Conservation (phyloP, 2,888 invertebrate species). For the Parnassius mnemosyne region DNA sequence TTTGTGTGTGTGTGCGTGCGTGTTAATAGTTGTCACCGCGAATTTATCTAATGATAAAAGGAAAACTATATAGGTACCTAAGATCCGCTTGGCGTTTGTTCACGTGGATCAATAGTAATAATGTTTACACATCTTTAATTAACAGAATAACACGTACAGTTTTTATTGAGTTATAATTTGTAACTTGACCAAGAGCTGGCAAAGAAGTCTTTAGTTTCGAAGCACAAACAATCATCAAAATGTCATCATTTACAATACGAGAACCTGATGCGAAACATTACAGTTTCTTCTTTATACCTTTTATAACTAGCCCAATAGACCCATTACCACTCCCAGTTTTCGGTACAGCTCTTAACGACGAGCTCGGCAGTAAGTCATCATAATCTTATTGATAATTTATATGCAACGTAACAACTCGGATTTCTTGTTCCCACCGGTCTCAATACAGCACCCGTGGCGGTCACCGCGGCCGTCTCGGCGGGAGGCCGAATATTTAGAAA, state of each 20-base stretch:
- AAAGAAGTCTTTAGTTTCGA: too few species aligned
- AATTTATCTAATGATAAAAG: too few species aligned
- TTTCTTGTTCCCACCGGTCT: slow-evolving; percentile 22
- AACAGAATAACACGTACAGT: too few species aligned
- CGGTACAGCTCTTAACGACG: slow-evolving; percentile 17
- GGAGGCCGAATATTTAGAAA: slow-evolving; percentile 20
- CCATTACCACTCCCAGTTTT: slow-evolving; percentile 1
- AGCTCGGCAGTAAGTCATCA: slow-evolving; percentile 19
- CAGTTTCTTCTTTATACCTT: not conserved
- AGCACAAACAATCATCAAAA: too few species aligned
- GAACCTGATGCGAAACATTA: not conserved
- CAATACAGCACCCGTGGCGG: slow-evolving; percentile 15
- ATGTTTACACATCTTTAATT: too few species aligned
- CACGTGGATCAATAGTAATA: too few species aligned
- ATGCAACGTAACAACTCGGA: slow-evolving; percentile 9
- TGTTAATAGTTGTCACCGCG: too few species aligned
- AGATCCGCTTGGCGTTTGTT: too few species aligned
- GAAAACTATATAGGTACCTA: too few species aligned
- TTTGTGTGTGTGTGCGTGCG: too few species aligned
- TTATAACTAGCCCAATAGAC: slow-evolving; percentile 2
- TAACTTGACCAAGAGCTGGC: too few species aligned
- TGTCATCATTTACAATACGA: not conserved
- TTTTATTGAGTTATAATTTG: too few species aligned
- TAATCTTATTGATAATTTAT: slow-evolving; percentile 23
- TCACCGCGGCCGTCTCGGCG: slow-evolving; percentile 9